Evolutionary conservation across 2,888 invertebrate species (phyloP).

Genomic region (Conus canariensis): DNA sequence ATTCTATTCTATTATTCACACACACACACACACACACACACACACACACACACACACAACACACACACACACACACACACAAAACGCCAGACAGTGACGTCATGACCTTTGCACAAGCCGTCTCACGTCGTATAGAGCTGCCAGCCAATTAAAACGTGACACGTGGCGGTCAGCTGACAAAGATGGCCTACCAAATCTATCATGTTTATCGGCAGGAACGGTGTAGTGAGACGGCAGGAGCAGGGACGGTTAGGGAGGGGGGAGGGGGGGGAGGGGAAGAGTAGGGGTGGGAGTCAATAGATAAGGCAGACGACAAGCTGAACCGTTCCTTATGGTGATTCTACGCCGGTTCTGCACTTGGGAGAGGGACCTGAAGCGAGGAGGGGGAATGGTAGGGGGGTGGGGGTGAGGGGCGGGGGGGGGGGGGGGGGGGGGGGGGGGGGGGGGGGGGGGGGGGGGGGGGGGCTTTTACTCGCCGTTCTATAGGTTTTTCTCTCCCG

Average conservation of each 20-base stretch:
- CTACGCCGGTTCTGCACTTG: not conserved
- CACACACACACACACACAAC: too few species aligned
- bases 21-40: too few species aligned
- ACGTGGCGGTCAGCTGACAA: slow-evolving; percentile 38
- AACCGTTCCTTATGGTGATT: not conserved
- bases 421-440: too few species aligned
- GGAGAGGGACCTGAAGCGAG: too few species aligned
- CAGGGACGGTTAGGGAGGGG: not conserved
- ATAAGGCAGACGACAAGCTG: not conserved
- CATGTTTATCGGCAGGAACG: slow-evolving; percentile 13
- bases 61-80: too few species aligned
- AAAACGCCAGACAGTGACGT: not conserved
- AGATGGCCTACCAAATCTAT: slow-evolving; percentile 32
- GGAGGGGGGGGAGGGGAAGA: not conserved
- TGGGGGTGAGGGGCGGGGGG: too few species aligned
- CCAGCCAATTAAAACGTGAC: slow-evolving; percentile 35
- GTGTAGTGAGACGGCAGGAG: not conserved
- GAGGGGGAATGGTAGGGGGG: too few species aligned
- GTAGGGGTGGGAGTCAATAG: not conserved
- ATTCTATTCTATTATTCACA: too few species aligned
- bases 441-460: too few species aligned
- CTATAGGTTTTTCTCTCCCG: too few species aligned
- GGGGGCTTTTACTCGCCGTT: not conserved
- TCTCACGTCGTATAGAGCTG: not conserved
- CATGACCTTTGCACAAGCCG: not conserved